Evolutionary conservation across 2,888 invertebrate genomes (phyloP), one percentile per base, ranked within the genome.

Genomic region (Eupithecia vulgata): DNA sequence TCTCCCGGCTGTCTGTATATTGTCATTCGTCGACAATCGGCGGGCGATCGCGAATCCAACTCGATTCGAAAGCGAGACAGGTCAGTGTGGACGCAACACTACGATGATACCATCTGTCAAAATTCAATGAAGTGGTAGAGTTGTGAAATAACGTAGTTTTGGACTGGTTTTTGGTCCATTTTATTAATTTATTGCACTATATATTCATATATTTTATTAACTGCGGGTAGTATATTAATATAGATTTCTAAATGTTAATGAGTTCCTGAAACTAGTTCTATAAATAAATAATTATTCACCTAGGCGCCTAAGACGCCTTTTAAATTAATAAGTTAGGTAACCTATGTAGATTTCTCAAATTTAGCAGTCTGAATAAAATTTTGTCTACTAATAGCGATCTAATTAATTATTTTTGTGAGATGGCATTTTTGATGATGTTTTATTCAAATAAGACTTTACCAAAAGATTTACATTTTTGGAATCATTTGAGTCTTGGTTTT

Each of bases 11-110:
- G 90, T 90, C 90, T 83, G 87, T 85, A 85, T 88, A 89, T 92
- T 92, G 92, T 92, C 91, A 88, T 89, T 83, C 86, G 85, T 75
- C 76, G 76, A 77, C 79, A 91, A 92, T 93, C 93, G 83, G 84
- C 76, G 79, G 76, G 81, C 83, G 84, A 92, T 91, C 91, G 88
- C 84, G 86, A 86, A 81, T 82, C 83, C 78, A 76, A 75, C 66
- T 82, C 84, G 85, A 82, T 82, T 84, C 85, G 83, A 79, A 83
- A 79, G 81, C 86, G 86, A 81, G 83, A 89, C 88, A 86, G 85
- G 82, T 84, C 85, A 83, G 81, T 83, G 81, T 83, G 80, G 82
- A 21, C 65, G 21, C 65, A 65, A 81, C 83, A 79, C 81, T 79
- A 79, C 84, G 84, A 86, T 86, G 87, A 90, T 88, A 87, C 85